Conservation (phyloP, 2,888 invertebrate species). For the Drosophila robusta region DNA sequence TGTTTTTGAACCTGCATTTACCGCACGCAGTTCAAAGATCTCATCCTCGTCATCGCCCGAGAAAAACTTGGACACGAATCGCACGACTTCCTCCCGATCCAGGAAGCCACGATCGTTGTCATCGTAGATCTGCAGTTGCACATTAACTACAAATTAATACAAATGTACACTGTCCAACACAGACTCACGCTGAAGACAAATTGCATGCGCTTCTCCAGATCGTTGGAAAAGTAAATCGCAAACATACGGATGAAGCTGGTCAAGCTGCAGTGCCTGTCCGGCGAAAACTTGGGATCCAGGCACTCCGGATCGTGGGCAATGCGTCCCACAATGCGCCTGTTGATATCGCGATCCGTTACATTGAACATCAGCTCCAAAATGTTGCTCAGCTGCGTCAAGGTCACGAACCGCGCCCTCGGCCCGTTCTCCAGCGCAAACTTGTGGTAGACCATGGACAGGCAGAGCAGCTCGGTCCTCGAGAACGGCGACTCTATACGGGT, state of each 20-base stretch:
- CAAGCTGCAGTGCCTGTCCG: constrained; percentile 73
- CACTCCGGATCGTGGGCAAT: constrained; percentile 16
- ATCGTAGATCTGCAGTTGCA: constrained; percentile 86
- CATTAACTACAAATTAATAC: too few relatives aligned
- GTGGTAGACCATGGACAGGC: constrained; percentile 85
- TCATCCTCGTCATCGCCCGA: constrained; percentile 88
- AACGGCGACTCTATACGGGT: constrained; percentile 86
- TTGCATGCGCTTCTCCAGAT: constrained; percentile 88
- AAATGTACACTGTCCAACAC: too few relatives aligned
- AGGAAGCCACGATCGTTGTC: constrained; percentile 88
- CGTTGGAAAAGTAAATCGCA: constrained; percentile 88
- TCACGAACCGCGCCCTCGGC: constrained; percentile 38
- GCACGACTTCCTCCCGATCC: constrained; percentile 88
- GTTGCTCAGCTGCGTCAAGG: constrained; percentile 19
- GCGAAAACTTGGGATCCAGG: constrained; percentile 29
- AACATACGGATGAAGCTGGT: constrained; percentile 89
- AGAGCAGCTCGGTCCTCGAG: constrained; percentile 87
- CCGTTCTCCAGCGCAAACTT: constrained; percentile 57
- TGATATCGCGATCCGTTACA: constrained; percentile 34
- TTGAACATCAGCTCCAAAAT: constrained; percentile 43
- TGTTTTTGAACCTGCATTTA: constrained; percentile 4
- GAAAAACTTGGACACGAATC: constrained; percentile 83
- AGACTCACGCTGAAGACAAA: constrained; percentile 87
- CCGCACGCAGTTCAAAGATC: constrained; percentile 86
- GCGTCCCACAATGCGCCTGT: constrained; percentile 17